These are phyloP conservation scores for Craseonycteris thonglongyai DNA, from an alignment of 2,113 vertebrate species.

Conservation along the genomic window DNA sequence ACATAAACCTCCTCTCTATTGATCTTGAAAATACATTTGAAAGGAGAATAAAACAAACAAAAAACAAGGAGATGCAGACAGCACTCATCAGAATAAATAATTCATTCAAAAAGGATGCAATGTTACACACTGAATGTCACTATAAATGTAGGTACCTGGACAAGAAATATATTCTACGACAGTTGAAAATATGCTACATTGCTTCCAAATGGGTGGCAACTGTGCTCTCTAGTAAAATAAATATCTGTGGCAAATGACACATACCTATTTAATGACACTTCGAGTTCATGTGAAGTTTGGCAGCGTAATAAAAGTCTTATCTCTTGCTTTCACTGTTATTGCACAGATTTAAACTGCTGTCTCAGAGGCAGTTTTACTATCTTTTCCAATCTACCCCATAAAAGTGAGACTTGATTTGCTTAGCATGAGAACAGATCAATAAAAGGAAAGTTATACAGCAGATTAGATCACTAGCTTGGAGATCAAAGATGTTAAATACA, in stretches of 20 bases:
- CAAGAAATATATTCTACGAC: slow-evolving; percentile 50
- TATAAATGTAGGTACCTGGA: slow-evolving; percentile 34
- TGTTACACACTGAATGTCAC: neutral
- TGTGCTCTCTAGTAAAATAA: slow-evolving; percentile 83
- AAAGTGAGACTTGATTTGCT: slow-evolving; percentile 91
- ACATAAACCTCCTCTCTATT: neutral
- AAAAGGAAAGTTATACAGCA: slow-evolving; percentile 85
- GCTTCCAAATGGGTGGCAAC: slow-evolving; percentile 83
- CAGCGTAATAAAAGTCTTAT: slow-evolving; percentile 92
- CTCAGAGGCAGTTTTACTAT: slow-evolving; percentile 89
- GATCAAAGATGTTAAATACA: slow-evolving; percentile 88
- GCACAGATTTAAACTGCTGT: slow-evolving; percentile 87
- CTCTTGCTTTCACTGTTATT: slow-evolving; percentile 88
- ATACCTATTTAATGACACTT: slow-evolving; percentile 88
- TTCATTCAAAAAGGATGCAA: slow-evolving; percentile 33
- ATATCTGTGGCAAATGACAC: slow-evolving; percentile 85
- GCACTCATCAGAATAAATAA: slow-evolving; percentile 54
- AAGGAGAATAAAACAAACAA: neutral
- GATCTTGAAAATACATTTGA: neutral
- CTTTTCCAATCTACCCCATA: slow-evolving; percentile 88
- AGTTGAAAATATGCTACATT: slow-evolving; percentile 64
- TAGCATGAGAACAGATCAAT: slow-evolving; percentile 94
- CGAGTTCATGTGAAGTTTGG: slow-evolving; percentile 88
- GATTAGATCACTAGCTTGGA: slow-evolving; percentile 85
- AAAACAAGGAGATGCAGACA: neutral